phyloP scores from a whole-genome alignment of 2,113 vertebrate genomes.

The Nansenia antarctica region DNA sequence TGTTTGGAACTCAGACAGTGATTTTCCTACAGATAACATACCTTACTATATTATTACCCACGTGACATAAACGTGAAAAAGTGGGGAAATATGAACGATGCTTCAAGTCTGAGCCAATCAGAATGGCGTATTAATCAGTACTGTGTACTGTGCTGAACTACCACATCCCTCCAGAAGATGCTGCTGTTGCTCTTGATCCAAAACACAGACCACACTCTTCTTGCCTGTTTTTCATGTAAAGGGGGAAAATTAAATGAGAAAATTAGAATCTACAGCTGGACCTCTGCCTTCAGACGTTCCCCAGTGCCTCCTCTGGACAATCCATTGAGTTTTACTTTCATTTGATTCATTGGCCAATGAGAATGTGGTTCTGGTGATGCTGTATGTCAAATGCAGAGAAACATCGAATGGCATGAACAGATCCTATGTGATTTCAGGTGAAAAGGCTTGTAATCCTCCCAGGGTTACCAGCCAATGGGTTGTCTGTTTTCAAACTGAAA shows the following conservation, averaged over 20 bases:
- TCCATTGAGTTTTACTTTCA: constrained; percentile 22
- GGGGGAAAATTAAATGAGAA: neutral
- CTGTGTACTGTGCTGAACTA: neutral
- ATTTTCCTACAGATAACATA: too few species aligned
- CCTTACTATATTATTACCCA: too few species aligned
- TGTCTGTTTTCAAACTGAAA: neutral
- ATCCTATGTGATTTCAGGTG: neutral
- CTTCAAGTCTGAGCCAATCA: neutral
- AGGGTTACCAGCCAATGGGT: neutral
- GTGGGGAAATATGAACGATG: neutral
- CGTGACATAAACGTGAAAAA: too few species aligned
- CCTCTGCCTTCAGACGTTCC: constrained; percentile 6
- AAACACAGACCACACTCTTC: neutral
- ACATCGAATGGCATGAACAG: neutral
- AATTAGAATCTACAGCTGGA: neutral
- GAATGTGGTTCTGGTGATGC: neutral
- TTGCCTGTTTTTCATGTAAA: neutral
- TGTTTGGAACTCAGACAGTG: too few species aligned
- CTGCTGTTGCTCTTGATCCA: constrained; percentile 45
- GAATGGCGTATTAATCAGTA: neutral
- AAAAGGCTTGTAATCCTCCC: neutral
- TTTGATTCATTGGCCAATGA: constrained; percentile 6
- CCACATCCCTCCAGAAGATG: constrained; percentile 49
- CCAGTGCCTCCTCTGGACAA: constrained; percentile 1
- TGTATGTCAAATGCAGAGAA: neutral